Percentiles rank a stretch among this genome's conserved stretches.
These are phyloP conservation scores for Temnothorax ravouxi DNA, from an alignment of 2,888 invertebrate species.

Conservation along the genomic window DNA sequence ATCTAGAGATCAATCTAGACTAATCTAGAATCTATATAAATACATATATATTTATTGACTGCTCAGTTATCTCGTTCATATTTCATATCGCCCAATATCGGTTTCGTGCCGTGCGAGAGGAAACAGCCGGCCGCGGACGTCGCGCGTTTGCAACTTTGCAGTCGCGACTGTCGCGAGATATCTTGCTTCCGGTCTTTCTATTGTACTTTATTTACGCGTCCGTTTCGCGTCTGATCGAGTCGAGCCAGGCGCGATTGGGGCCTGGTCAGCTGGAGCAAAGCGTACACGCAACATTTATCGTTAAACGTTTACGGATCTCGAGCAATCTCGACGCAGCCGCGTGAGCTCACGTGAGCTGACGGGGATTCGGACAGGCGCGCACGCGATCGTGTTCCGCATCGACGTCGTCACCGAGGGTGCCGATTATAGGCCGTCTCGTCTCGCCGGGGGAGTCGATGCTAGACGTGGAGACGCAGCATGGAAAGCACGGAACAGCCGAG, in stretches of 20 bases:
- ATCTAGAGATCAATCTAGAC: neutral
- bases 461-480: slow-evolving; percentile 54
- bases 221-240: neutral
- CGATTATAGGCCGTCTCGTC: neutral
- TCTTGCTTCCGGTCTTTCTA: neutral
- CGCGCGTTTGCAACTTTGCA: neutral
- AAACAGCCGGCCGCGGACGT: neutral
- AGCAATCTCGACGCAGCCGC: slow-evolving; percentile 5
- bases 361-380: neutral
- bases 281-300: neutral
- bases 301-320: neutral
- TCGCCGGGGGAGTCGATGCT: neutral
- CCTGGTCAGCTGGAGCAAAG: no score
- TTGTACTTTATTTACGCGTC: neutral
- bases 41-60: neutral
- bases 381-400: neutral
- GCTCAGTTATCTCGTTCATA: neutral
- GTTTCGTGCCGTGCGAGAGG: neutral
- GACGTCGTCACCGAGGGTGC: neutral
- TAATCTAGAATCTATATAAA: neutral
- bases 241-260: neutral
- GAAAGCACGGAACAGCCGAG: slow-evolving; percentile 72
- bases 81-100: neutral
- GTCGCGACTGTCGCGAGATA: neutral
- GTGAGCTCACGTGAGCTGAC: neutral